Evolutionary conservation across 2,888 invertebrate species (phyloP), one percentile per base, ranked within the genome.

Genomic region (Caenorhabditis zanzibari): DNA sequence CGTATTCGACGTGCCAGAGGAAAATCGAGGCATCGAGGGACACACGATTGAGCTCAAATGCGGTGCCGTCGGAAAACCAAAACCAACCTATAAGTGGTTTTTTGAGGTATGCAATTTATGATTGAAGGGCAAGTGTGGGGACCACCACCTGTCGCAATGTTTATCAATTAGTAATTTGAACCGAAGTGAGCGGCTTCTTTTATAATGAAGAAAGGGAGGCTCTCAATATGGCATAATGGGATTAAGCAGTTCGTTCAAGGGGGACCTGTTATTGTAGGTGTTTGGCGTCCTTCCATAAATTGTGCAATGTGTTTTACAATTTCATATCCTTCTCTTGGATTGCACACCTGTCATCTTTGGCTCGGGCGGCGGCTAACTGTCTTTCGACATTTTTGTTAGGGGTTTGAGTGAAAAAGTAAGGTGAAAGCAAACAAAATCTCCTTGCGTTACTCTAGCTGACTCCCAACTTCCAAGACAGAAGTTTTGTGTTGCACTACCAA

Each of bases 11-110:
- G 79, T 77, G 32, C 90, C 90, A 28, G 68, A 32, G 24, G 82
- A 72, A 41, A 86, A 86, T 64, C 81, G 82, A 24, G 89, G 88
- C 16, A 82, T 84, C 54, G 90, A 90, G 76, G 89, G 89, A 58
- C 86, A 87, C 12, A 80, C 86, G 26, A 85, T 86, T 24, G 85
- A 87, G 73, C 84, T 90, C 74, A 87, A 88, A 81, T 90, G 90
- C 63, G 86, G 86, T 47, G 90, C 90, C 10, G 81, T 84, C 54
- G 90, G 89, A 64, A 89, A 88, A 68, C 90, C 90, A 61, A 86
- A 82, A 64, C 90, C 90, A 14, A 71, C 84, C 38, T 90, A 89
- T 86, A 86, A 86, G 83, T 90, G 90, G 90, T 86, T 85, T 81
- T 82, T 84, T 82, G 85, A 87, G 84, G 86, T 87, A 64, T 44